phyloP scores from a whole-genome alignment of 2,888 invertebrate genomes.

The Sesia bembeciformis region DNA sequence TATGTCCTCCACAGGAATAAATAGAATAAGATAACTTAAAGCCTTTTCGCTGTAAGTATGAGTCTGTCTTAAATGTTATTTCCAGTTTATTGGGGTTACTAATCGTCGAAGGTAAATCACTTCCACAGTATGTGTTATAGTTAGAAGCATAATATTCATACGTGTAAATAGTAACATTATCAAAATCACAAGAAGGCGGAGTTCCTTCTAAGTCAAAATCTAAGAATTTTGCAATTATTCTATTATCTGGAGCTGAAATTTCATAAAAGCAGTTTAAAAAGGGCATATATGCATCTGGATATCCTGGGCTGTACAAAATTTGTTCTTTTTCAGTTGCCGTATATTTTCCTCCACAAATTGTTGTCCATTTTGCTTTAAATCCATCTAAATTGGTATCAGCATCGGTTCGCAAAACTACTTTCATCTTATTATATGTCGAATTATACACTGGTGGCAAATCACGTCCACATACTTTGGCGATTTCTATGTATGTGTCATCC shows the following conservation, averaged over 20 bases:
- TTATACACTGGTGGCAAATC: constrained; percentile 68
- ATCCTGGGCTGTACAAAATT: constrained; percentile 82
- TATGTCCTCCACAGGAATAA: constrained; percentile 81
- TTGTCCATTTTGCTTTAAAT: constrained; percentile 78
- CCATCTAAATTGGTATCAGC: constrained; percentile 79
- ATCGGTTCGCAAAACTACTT: constrained; percentile 83
- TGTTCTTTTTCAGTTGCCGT: constrained; percentile 62
- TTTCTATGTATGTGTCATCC: constrained; percentile 63
- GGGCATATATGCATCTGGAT: constrained; percentile 77
- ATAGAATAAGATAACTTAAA: constrained; percentile 76
- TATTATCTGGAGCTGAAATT: constrained; percentile 58
- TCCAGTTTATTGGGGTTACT: constrained; percentile 36
- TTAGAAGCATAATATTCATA: constrained; percentile 14
- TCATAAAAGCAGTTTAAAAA: constrained; percentile 79
- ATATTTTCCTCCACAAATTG: constrained; percentile 82
- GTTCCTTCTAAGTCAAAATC: constrained; percentile 70
- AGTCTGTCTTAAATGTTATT: constrained; percentile 75
- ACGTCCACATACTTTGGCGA: constrained; percentile 81
- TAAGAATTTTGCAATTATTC: constrained; percentile 72
- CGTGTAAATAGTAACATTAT: constrained; percentile 70
- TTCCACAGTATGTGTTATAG: constrained; percentile 26
- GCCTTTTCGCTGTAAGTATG: constrained; percentile 65
- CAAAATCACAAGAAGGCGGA: constrained; percentile 51
- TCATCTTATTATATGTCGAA: constrained; percentile 78
- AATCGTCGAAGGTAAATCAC: constrained; percentile 42